phyloP scores from a whole-genome alignment of 2,797 vertebrate species.

The Pseudochirops corinnae region DNA sequence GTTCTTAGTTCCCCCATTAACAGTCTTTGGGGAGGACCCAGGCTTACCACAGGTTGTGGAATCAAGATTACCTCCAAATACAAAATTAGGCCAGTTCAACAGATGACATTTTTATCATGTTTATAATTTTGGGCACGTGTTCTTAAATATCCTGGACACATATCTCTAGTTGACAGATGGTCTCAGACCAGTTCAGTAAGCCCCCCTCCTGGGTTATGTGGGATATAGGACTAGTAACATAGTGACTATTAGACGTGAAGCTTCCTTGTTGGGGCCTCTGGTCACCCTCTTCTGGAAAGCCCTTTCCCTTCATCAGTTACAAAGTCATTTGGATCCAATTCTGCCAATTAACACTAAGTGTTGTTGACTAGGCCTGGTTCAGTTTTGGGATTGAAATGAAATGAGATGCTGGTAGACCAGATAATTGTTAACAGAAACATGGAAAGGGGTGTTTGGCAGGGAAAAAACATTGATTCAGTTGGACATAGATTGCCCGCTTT shows the following conservation, averaged over 20 bases:
- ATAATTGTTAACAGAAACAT: not conserved
- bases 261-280: not conserved
- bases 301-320: not conserved
- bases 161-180: not conserved
- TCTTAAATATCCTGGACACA: not conserved
- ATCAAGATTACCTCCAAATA: not conserved
- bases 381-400: not conserved
- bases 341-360: not conserved
- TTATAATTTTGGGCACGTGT: not conserved
- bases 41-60: not conserved
- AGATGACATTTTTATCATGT: not conserved
- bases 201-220: not conserved
- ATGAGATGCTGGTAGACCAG: not conserved
- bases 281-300: not conserved
- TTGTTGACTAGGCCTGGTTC: not conserved
- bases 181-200: not conserved
- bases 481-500: not conserved
- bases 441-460: not conserved
- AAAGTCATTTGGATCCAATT: conserved; percentile 3
- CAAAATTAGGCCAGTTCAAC: not conserved
- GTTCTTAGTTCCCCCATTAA: not conserved
- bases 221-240: not conserved
- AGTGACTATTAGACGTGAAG: not conserved
- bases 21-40: not conserved
- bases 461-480: not conserved